Base-by-base conservation (phyloP, 1,140 invertebrate species). In the Macrobrachium rosenbergii region DNA sequence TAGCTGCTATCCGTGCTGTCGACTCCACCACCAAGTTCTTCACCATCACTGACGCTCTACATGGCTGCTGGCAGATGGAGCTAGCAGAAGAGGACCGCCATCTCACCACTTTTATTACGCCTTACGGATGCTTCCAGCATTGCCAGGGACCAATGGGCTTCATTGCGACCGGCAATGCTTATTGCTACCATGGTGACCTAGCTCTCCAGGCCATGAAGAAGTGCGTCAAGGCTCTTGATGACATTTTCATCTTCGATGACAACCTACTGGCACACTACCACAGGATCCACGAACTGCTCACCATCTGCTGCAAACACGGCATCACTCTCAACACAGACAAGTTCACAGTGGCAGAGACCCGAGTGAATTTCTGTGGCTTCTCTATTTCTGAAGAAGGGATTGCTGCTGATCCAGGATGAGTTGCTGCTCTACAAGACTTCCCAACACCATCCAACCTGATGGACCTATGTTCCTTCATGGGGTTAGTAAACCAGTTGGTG, bases 1-100 rank as follows among this genome's bases (percentile, higher is more conserved):
- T 21, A 10, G n/a, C n/a, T n/a, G 21, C 76, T 11, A 7, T 78
- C 11, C 6, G 1, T 14, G 37, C 8, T 77, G 28, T 78, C 16
- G 28, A n/a, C n/a, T n/a, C n/a, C n/a, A n/a, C n/a, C n/a, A n/a
- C n/a, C n/a, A n/a, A n/a, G n/a, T n/a, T n/a, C n/a, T n/a, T 62
- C n/a, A 1, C 11, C 21, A 78, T 7, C 2, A 19, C 60, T 11
- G 76, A 78, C n/a, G 17, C 76, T 21, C 37, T 78, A 63, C 76
- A 78, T 7, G n/a, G 12, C 5, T 78, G n/a, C 11, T 78, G 76
- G 76, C 21, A 78, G 76, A 78, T 78, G 76, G 60, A 78, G 8
- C 37, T 14, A 28, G 10, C 19, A n/a, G 64, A 69, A 17, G 64
- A 69, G 28, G 64, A n/a, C 17, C 64, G 17, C 6, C 64, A 69